Base-by-base conservation (phyloP, 2,888 invertebrate species). In the Xanthorhoe spadicearia region DNA sequence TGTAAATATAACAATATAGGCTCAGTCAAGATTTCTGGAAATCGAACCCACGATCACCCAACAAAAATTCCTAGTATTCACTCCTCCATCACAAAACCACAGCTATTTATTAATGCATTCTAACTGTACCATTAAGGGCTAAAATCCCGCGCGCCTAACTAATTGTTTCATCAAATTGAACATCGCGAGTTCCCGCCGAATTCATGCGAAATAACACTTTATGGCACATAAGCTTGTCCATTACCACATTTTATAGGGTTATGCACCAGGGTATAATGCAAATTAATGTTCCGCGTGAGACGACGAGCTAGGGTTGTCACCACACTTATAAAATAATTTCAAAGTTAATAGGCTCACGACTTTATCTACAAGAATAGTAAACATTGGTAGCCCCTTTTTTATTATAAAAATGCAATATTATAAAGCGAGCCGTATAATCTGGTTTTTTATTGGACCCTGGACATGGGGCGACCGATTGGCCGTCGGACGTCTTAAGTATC, bases 161-260 rank as follows among this genome's bases (percentile, higher is more conserved):
- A 86, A 86, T 86, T 82, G 83, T 80, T 83, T 83, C 85, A 83
- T 86, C 84, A 85, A 83, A 84, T 78, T 80, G 81, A 81, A 84
- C 80, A 74, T 74, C 71, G 79, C 64, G 73, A 78, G 73, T 79
- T 77, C 78, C 76, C 75, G 66, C 71, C 65, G 77, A 83, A 78
- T 83, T 85, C 84, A 84, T 75, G 81, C 82, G 81, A 85, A 85
- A 85, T 84, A 83, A 80, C 83, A 80, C 84, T 86, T 83, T 87
- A 87, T 82, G 79, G 82, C 80, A 76, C 82, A 85, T 87, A 86
- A 88, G 84, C 83, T 83, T 86, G 88, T 85, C 87, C 83, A 88
- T 88, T 88, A 88, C 82, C 81, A 83, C 84, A 86, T 88, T 90
- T 90, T 90, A 88, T 89, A 88, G 87, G 88, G 88, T 86, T 88